Base-by-base conservation (phyloP, 2,888 invertebrate species). In the Zootermopsis nevadensis region DNA sequence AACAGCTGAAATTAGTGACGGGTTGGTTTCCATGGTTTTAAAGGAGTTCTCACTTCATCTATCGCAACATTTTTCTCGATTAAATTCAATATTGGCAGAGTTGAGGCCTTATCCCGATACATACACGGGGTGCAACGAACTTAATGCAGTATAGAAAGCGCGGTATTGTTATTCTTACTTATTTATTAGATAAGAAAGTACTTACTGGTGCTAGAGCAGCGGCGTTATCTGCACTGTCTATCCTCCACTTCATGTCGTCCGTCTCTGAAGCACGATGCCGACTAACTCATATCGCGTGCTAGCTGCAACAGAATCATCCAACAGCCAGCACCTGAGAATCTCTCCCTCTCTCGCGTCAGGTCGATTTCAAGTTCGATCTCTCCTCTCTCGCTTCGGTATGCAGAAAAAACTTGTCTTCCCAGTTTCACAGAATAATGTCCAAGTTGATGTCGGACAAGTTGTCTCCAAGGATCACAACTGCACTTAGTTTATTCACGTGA, bases 361-460 rank as follows among this genome's bases (percentile, higher is more conserved):
- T n/a, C 66, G 66, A 3, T n/a, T 48, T 48, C 48, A 19, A 19
- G 19, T 48, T 19, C 48, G 12, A 48, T 19, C 48, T 1, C 48
- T 48, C 19, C 48, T 48, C 19, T 12, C 66, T 30, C 27, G 66
- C n/a, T 30, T 66, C 66, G 30, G 66, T 30, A 30, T 66, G n/a
- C 30, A 66, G 30, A 66, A 66, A 66, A 66, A 69, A 69, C 69
- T 69, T 33, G 69, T 33, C 31, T 69, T 33, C 69, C 69, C 69
- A 33, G 69, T 69, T 33, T 33, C 31, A 22, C 69, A 69, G 69
- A 69, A 33, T 69, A 69, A 48, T 33, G 35, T 24, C 69, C 35
- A 69, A 69, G 69, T 33, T 48, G 48, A 48, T 19, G 48, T 48
- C 48, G 19, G 19, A 48, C 1, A 15, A 4, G 19, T 48, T 48